phyloP scores from a whole-genome alignment of 2,113 vertebrate species.

The Corythoichthys haematopterus region DNA sequence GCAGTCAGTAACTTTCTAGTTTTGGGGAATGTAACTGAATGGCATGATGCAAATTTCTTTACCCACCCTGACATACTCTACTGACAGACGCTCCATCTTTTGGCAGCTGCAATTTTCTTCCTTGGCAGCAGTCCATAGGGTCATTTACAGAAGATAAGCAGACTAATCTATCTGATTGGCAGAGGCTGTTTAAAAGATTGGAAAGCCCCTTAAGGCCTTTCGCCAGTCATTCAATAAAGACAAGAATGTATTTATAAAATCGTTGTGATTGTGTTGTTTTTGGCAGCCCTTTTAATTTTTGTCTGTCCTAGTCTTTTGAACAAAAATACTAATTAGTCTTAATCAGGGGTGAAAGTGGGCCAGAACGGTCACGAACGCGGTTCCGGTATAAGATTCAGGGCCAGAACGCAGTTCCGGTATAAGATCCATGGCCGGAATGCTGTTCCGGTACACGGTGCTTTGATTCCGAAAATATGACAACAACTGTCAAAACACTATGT shows the following conservation, averaged over 20 bases:
- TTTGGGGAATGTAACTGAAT: not conserved
- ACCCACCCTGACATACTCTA: not conserved
- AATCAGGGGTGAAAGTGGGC: too few species aligned
- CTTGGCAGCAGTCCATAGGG: not conserved
- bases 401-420: too few species aligned
- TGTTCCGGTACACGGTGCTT: too few species aligned
- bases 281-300: too few species aligned
- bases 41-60: not conserved
- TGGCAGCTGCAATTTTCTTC: slow-evolving; percentile 2
- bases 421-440: too few species aligned
- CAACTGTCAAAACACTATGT: too few species aligned
- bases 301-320: too few species aligned
- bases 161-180: slow-evolving; percentile 1
- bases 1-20: not conserved
- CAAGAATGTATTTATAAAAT: not conserved
- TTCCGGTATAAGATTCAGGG: too few species aligned
- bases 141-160: slow-evolving; percentile 3
- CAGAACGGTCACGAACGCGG: too few species aligned
- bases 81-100: slow-evolving; percentile 28
- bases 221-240: slow-evolving; percentile 3
- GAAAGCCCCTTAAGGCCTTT: not conserved
- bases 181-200: not conserved
- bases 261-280: too few species aligned
- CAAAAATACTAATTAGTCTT: too few species aligned
- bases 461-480: too few species aligned